Percentiles rank a stretch among this genome's conserved stretches.
phyloP scores from a whole-genome alignment of 2,797 vertebrate genomes.

The Discoglossus pictus region DNA sequence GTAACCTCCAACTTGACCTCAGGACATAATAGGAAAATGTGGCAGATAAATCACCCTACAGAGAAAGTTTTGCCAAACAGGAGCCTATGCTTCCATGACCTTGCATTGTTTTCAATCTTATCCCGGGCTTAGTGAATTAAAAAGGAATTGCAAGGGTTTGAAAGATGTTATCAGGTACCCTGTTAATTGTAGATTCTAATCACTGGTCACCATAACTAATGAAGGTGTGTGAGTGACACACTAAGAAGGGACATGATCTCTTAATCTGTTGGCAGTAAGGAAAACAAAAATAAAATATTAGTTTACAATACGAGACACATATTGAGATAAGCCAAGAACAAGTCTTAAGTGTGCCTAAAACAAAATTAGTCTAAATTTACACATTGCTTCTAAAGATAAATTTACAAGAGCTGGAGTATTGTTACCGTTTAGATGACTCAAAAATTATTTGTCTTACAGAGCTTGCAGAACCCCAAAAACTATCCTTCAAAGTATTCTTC shows the following conservation, averaged over 20 bases:
- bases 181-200: constrained; percentile 2
- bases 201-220: constrained; percentile 1
- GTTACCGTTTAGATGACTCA: no score
- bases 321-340: neutral
- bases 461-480: no score
- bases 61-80: constrained; percentile 1
- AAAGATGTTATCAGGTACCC: no score
- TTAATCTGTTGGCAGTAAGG: constrained; percentile 8
- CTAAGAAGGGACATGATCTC: constrained; percentile 14
- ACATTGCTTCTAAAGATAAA: no score
- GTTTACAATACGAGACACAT: constrained; percentile 9
- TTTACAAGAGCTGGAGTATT: no score
- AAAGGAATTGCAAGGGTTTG: neutral
- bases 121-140: no score
- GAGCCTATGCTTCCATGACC: no score
- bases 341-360: neutral
- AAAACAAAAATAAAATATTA: neutral
- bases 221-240: constrained; percentile 5
- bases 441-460: no score
- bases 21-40: neutral
- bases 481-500: no score
- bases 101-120: no score
- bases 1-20: neutral
- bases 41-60: neutral
- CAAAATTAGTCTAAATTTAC: neutral